Evolutionary conservation across 2,888 invertebrate species (phyloP).

Genomic region (Pollenia angustigena): DNA sequence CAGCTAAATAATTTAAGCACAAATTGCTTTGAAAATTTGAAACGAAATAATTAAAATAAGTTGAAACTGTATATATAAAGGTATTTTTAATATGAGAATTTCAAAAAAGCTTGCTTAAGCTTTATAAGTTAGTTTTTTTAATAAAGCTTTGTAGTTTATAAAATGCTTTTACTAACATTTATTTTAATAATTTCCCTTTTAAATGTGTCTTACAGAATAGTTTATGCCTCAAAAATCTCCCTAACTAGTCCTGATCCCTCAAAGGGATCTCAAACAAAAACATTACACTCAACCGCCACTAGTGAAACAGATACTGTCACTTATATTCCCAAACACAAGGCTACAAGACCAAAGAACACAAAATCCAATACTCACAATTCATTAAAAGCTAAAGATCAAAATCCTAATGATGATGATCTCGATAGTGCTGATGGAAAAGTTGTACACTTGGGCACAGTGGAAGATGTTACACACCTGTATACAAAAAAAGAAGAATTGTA

Average conservation of each 20-base stretch:
- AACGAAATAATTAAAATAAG: slow-evolving; percentile 15
- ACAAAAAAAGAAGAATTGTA: slow-evolving; percentile 80
- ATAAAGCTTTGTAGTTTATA: slow-evolving; percentile 34
- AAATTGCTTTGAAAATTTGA: slow-evolving; percentile 40
- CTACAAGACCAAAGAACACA: slow-evolving; percentile 77
- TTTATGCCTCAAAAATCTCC: slow-evolving; percentile 85
- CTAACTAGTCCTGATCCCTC: slow-evolving; percentile 86
- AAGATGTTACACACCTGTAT: slow-evolving; percentile 80
- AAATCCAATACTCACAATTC: slow-evolving; percentile 63
- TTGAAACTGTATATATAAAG: slow-evolving; percentile 69
- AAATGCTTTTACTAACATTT: slow-evolving; percentile 7
- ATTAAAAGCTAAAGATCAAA: slow-evolving; percentile 43
- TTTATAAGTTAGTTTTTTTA: slow-evolving; percentile 6
- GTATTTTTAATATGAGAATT: slow-evolving; percentile 66
- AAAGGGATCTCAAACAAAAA: slow-evolving; percentile 77
- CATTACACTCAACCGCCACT: slow-evolving; percentile 78
- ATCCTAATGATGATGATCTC: slow-evolving; percentile 23
- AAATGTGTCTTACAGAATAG: slow-evolving; percentile 79
- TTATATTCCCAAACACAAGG: slow-evolving; percentile 80
- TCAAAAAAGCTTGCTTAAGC: background rate
- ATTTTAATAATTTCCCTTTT: slow-evolving; percentile 20
- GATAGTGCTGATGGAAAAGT: slow-evolving; percentile 26
- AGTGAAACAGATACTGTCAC: slow-evolving; percentile 83
- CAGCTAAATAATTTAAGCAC: slow-evolving; percentile 45
- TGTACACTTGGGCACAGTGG: slow-evolving; percentile 81